A percentile compares a stretch with the other conserved stretches of the same genome.
Conservation (phyloP, 1,140 invertebrate genomes). For the Macrotrachela quadricornifera region DNA sequence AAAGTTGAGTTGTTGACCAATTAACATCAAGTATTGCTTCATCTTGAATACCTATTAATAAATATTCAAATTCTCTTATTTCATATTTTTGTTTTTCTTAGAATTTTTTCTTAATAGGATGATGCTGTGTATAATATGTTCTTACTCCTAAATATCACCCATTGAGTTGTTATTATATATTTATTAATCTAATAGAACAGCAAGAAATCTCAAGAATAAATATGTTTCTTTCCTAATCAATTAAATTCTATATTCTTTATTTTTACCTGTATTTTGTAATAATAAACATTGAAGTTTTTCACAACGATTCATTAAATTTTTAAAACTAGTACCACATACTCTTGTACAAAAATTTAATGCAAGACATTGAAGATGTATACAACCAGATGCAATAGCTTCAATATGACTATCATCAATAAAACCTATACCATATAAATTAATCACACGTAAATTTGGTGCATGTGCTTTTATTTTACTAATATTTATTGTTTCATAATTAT, state of each 20-base stretch:
- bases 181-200: too few species aligned
- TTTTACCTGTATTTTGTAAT: constrained; percentile 75
- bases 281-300: constrained; percentile 70
- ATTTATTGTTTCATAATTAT: constrained; percentile 90
- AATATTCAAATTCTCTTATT: constrained; percentile 5
- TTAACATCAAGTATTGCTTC: constrained; percentile 78
- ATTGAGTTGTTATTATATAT: too few species aligned
- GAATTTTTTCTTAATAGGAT: too few species aligned
- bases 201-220: too few species aligned
- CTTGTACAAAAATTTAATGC: constrained; percentile 88
- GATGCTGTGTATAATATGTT: too few species aligned
- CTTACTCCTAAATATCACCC: too few species aligned
- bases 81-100: too few species aligned
- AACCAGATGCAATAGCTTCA: constrained; percentile 59
- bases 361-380: constrained; percentile 70
- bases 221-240: too few species aligned
- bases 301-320: constrained; percentile 74
- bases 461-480: constrained; percentile 46
- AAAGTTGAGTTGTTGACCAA: constrained; percentile 81
- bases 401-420: constrained; percentile 97
- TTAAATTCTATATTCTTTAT: constrained; percentile 2
- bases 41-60: constrained; percentile 35
- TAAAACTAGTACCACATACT: constrained; percentile 85
- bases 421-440: constrained; percentile 58
- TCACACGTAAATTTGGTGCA: constrained; percentile 60